phyloP scores from a whole-genome alignment of 2,888 invertebrate genomes.

The Nymphalis c-album region DNA sequence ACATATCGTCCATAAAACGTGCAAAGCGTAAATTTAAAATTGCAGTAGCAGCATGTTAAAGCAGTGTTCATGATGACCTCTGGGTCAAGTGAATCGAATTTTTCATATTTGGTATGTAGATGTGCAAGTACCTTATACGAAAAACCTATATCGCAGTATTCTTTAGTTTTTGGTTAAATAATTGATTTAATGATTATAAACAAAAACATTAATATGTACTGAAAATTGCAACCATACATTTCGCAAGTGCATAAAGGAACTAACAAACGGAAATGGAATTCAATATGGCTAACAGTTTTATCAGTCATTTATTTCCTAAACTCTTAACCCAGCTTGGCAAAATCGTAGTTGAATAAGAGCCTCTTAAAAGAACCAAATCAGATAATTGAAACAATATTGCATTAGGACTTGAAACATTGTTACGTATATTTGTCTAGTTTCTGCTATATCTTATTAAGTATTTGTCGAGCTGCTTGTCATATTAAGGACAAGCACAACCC shows the following conservation, averaged over 20 bases:
- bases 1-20: constrained; percentile 17
- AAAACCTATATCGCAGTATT: background rate
- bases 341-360: background rate
- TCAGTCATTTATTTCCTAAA: no score
- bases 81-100: constrained; percentile 13
- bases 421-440: background rate
- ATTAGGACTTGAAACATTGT: background rate
- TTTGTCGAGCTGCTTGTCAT: constrained; percentile 23
- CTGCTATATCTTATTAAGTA: constrained; percentile 18
- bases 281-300: no score
- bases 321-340: no score
- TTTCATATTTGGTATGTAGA: constrained; percentile 9
- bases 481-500: no score
- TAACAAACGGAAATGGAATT: no score
- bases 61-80: constrained; percentile 14
- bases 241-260: no score
- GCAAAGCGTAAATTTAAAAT: constrained; percentile 22
- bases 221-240: no score
- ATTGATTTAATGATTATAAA: background rate
- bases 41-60: constrained; percentile 20
- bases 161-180: background rate
- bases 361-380: background rate
- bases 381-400: background rate
- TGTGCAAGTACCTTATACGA: background rate
- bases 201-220: background rate